Percentiles rank a stretch among this genome's conserved stretches.
phyloP scores from a whole-genome alignment of 2,888 invertebrate species.

The Phasia obesa region DNA sequence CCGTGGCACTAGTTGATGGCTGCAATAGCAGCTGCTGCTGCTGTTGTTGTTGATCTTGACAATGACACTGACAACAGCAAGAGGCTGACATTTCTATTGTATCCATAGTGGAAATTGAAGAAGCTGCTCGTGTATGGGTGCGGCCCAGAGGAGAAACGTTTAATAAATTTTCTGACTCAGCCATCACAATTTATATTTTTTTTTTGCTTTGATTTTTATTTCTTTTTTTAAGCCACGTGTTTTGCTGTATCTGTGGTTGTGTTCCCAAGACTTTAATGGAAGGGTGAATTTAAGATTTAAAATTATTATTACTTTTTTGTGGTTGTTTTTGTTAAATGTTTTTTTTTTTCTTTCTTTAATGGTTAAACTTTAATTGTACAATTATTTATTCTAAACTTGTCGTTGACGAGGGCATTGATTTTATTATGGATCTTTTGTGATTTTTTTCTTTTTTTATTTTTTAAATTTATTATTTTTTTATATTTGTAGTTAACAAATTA shows the following conservation, averaged over 20 bases:
- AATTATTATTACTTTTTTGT: slow-evolving; percentile 29
- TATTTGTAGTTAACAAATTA: slow-evolving; percentile 41
- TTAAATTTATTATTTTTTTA: slow-evolving; percentile 23
- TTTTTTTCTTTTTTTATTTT: slow-evolving; percentile 14
- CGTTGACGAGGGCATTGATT: slow-evolving; percentile 65
- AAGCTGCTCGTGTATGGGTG: slow-evolving; percentile 63
- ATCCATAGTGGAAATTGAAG: slow-evolving; percentile 67
- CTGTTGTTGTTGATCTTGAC: slow-evolving; percentile 45
- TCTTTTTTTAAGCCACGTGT: slow-evolving; percentile 23
- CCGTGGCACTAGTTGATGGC: slow-evolving; percentile 59
- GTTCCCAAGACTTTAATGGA: slow-evolving; percentile 31
- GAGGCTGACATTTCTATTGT: slow-evolving; percentile 57
- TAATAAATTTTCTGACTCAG: slow-evolving; percentile 56
- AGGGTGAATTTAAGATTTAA: slow-evolving; percentile 41
- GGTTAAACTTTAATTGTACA: slow-evolving; percentile 47
- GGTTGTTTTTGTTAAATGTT: not conserved
- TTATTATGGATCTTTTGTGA: slow-evolving; percentile 53
- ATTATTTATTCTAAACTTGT: slow-evolving; percentile 67
- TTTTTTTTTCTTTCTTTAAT: slow-evolving; percentile 2
- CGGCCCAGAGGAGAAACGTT: slow-evolving; percentile 53
- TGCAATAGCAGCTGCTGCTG: slow-evolving; percentile 38
- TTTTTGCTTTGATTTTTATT: not conserved
- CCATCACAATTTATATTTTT: slow-evolving; percentile 19
- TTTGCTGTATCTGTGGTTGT: not conserved
- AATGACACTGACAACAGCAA: slow-evolving; percentile 64